These are phyloP conservation scores for Antennarius striatus DNA, from an alignment of 2,113 vertebrate genomes.

Conservation along the genomic window DNA sequence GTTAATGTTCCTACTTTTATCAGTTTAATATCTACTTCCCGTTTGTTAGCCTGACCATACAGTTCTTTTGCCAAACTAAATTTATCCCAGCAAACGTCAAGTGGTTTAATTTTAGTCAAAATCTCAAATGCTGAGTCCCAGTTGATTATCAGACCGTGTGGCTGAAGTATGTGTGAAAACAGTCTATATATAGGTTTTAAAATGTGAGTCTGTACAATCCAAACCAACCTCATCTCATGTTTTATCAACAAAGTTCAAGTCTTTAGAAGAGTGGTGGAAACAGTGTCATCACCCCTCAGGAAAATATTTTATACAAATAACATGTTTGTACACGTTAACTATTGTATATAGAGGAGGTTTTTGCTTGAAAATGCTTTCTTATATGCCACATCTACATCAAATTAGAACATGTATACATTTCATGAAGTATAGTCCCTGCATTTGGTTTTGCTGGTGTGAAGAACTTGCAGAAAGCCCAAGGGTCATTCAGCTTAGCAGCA, in stretches of 20 bases:
- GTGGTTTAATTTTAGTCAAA: neutral
- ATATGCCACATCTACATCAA: no score
- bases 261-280: no score
- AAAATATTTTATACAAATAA: no score
- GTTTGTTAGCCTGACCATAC: no score
- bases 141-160: conserved; percentile 23
- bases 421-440: neutral
- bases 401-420: neutral
- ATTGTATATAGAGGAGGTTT: no score
- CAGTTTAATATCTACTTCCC: no score
- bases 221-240: no score
- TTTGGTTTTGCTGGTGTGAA: conserved; percentile 30
- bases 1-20: no score
- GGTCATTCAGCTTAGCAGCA: conserved; percentile 10
- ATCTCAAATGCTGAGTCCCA: conserved; percentile 4
- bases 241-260: no score
- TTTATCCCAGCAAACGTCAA: neutral
- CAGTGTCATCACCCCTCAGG: no score
- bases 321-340: no score
- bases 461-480: conserved; percentile 40
- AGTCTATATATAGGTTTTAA: neutral
- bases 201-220: neutral
- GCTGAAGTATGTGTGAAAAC: neutral
- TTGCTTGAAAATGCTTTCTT: no score
- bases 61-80: neutral